Evolutionary conservation across 2,888 invertebrate species (phyloP).

Genomic region (Axea sp.): DNA sequence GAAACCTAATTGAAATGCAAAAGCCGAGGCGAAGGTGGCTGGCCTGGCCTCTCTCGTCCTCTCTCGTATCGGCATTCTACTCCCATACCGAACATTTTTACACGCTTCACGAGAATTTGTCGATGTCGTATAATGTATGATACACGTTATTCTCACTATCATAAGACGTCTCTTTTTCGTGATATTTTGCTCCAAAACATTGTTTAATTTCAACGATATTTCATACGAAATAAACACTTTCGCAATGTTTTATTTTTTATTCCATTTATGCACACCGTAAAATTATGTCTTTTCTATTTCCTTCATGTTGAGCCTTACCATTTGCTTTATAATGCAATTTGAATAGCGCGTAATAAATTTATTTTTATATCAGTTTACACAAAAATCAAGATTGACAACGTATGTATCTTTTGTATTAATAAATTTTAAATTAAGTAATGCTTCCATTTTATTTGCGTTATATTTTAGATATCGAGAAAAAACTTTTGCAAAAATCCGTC

Average conservation of each 20-base stretch:
- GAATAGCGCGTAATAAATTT: too few relatives aligned
- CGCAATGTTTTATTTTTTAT: conserved; percentile 10
- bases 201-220: conserved; percentile 29
- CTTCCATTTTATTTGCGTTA: conserved; percentile 3
- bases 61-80: conserved; percentile 52
- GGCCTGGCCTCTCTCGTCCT: conserved; percentile 64
- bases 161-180: conserved; percentile 31
- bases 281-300: conserved; percentile 1
- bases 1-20: conserved; percentile 74
- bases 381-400: too few relatives aligned
- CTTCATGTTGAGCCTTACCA: too few relatives aligned
- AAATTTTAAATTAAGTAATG: conserved; percentile 11
- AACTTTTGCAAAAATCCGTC: neutral
- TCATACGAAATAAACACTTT: conserved; percentile 17
- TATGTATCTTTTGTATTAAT: neutral
- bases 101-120: conserved; percentile 63
- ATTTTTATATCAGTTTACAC: too few relatives aligned
- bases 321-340: too few relatives aligned
- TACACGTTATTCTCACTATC: conserved; percentile 44
- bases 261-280: neutral
- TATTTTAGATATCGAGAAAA: neutral
- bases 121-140: conserved; percentile 47
- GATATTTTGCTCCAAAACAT: conserved; percentile 22
- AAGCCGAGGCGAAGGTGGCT: conserved; percentile 66
- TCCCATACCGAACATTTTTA: conserved; percentile 70